These are phyloP conservation scores for Caloenas nicobarica DNA, from an alignment of 2,113 vertebrate species.

Conservation along the genomic window DNA sequence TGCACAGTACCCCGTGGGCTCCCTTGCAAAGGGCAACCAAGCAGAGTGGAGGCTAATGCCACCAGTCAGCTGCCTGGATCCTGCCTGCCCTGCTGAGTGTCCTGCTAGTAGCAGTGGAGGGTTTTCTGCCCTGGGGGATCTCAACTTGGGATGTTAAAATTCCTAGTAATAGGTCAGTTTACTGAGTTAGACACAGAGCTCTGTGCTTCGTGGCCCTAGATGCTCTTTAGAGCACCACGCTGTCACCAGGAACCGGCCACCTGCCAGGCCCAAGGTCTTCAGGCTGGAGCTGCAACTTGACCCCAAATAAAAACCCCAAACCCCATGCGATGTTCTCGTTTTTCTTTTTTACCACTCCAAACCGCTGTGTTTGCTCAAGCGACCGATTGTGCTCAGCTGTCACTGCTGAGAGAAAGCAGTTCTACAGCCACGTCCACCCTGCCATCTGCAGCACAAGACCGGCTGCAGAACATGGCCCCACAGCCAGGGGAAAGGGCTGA, in stretches of 20 bases:
- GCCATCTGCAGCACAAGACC: rapidly evolving
- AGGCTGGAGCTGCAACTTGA: neutral
- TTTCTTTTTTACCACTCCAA: neutral
- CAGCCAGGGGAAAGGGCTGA: neutral
- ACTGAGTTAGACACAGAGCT: neutral
- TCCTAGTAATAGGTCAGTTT: neutral
- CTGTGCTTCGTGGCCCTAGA: neutral
- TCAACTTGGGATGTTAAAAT: neutral
- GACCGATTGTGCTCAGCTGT: neutral
- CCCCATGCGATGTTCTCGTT: rapidly evolving
- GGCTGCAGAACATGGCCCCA: neutral
- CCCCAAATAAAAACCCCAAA: neutral
- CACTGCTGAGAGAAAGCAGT: rapidly evolving
- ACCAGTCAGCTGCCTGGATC: neutral
- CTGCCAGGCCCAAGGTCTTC: neutral
- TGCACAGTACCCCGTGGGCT: neutral
- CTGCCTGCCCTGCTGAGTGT: neutral
- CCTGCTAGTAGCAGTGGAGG: no score
- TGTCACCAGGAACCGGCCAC: neutral
- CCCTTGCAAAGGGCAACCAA: neutral
- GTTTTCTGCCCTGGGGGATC: neutral
- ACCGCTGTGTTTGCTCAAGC: neutral
- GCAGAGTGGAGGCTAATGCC: neutral
- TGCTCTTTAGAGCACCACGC: neutral
- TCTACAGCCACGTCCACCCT: rapidly evolving